These are phyloP conservation scores for Oscheius sp. DNA, from an alignment of 2,888 invertebrate species.

Conservation along the genomic window DNA sequence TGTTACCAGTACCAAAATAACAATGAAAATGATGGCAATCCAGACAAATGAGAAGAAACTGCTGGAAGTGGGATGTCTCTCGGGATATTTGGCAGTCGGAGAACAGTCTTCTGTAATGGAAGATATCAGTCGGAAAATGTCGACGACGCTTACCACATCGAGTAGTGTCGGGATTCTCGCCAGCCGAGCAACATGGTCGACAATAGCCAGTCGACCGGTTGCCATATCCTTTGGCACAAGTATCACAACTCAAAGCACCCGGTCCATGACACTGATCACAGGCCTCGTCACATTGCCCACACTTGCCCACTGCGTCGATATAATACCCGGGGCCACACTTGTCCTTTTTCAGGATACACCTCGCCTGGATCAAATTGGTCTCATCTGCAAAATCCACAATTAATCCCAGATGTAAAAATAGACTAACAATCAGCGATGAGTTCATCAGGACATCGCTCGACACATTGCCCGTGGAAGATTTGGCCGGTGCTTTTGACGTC, in stretches of 20 bases:
- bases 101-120: conserved; percentile 60
- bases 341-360: conserved; percentile 67
- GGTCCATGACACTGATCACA: conserved; percentile 68
- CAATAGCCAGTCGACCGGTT: conserved; percentile 69
- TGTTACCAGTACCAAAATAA: conserved; percentile 33
- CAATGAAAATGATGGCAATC: conserved; percentile 44
- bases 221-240: conserved; percentile 65
- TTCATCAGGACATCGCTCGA: conserved; percentile 69
- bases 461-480: conserved; percentile 71
- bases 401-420: not conserved
- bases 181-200: conserved; percentile 64
- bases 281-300: conserved; percentile 66
- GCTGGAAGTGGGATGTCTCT: conserved; percentile 22
- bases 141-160: conserved; percentile 53
- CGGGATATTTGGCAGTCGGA: conserved; percentile 27
- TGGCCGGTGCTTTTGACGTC: conserved; percentile 68
- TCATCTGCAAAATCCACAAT: conserved; percentile 58
- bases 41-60: conserved; percentile 41
- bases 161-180: conserved; percentile 44
- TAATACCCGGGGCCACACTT: conserved; percentile 69
- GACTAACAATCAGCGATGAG: conserved; percentile 71
- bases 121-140: not conserved
- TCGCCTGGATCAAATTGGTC: conserved; percentile 68
- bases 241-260: conserved; percentile 67
- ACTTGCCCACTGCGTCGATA: conserved; percentile 60